Conservation (phyloP, 1,140 invertebrate species). For the Philotrypesis tridentata region DNA sequence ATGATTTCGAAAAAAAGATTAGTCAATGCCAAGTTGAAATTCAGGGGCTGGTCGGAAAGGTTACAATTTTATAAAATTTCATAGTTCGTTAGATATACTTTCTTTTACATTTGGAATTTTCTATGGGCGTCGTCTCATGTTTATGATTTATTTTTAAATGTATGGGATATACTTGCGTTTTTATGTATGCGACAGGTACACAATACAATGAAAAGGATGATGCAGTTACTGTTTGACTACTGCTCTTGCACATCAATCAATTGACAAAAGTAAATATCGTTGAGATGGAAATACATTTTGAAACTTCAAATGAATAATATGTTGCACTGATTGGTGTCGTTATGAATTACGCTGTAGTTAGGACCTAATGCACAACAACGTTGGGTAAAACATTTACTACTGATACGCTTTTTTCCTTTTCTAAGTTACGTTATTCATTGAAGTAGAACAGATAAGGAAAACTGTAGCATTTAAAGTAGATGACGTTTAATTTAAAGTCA, state of each 20-base stretch:
- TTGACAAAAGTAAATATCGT: not conserved
- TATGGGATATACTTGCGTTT: not conserved
- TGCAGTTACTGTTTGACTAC: not conserved
- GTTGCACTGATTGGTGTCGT: not conserved
- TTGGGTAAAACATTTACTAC: slow-evolving; percentile 29
- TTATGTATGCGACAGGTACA: not conserved
- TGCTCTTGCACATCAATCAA: not conserved
- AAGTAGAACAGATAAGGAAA: slow-evolving; percentile 8
- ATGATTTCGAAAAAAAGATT: not conserved
- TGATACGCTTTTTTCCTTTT: not conserved
- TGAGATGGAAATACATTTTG: not conserved
- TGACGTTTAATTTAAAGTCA: slow-evolving; percentile 32
- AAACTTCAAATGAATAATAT: not conserved
- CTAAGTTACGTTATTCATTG: slow-evolving; percentile 6
- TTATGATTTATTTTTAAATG: not conserved
- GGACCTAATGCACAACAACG: slow-evolving; percentile 11
- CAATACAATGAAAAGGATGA: not conserved
- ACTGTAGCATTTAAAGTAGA: slow-evolving; percentile 22
- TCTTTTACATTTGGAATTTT: not conserved
- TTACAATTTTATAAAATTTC: not conserved
- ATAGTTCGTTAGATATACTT: not conserved
- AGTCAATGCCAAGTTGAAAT: not conserved
- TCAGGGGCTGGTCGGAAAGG: not conserved
- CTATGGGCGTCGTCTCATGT: not conserved
- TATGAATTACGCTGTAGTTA: slow-evolving; percentile 6